Base-by-base conservation (phyloP, 2,797 vertebrate genomes). In the Melanotaenia maccullochi region DNA sequence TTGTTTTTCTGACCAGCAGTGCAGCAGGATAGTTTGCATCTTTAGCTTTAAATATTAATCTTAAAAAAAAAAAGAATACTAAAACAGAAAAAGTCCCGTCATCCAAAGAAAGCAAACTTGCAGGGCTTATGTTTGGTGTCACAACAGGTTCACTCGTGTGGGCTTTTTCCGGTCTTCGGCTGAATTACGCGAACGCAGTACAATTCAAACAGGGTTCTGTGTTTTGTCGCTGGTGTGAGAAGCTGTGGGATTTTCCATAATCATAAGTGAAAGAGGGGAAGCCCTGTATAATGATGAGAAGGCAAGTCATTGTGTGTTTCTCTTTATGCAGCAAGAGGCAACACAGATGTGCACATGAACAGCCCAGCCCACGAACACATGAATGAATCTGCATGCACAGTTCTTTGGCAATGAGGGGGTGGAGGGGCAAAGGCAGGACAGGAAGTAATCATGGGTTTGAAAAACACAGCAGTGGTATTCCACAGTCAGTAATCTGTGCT, bases 401-500 rank as follows among this genome's bases (percentile, higher is more conserved):
- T 33, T 79, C 72, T 30, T 30, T 30, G 30, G 30, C 30, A 30
- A 30, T 76, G 65, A 11, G 35, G 52, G 44, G 65, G 67, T 55
- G 28, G 72, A 79, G 60, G 81, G 93, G 76, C 75, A 90, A 6
- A 89, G 84, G 84, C 84, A 91, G 93, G 93, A 90, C 84, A 95
- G 94, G 94, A 97, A 96, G 90, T 87, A 94, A 96, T 94, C 93
- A 93, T 80, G 85, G 92, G 88, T 93, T 94, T 87, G 85, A 87
- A 94, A 95, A 94, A 94, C 80, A 94, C 72, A 81, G 87, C 89
- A 81, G 33, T 78, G 82, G 88, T 90, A 93, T 92, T 91, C 78
- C 69, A 87, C 87, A 88, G 91, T 87, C 88, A 93, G 84, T 92
- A 93, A 92, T 95, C 84, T 91, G 89, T 90, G 87, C 73, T 82